A percentile compares a stretch with the other conserved stretches of the same genome.
These are phyloP conservation scores for Trachelus troglodyta DNA, from an alignment of 2,888 invertebrate species.

Conservation along the genomic window DNA sequence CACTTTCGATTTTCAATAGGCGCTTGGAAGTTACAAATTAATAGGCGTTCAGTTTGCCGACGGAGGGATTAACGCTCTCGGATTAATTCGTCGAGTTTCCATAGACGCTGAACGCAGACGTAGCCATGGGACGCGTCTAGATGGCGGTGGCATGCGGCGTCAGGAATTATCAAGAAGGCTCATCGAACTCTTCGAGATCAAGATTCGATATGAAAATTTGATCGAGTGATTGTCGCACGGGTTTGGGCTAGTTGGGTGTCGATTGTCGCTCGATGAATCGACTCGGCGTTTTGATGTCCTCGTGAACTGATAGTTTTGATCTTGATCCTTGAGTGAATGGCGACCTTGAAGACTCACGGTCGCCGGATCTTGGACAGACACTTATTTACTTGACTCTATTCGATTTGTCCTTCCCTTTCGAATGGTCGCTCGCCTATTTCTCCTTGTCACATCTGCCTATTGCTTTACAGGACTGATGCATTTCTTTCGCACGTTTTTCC, in stretches of 20 bases:
- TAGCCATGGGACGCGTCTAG: background rate
- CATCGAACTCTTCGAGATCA: background rate
- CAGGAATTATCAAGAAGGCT: background rate
- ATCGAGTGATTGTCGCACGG: background rate
- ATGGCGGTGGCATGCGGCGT: background rate
- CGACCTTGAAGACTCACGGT: conserved; percentile 11
- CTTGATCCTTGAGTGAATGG: conserved; percentile 18
- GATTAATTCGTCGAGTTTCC: background rate
- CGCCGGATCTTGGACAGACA: background rate
- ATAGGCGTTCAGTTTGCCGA: background rate
- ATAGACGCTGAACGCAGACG: background rate
- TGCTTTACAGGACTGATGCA: background rate
- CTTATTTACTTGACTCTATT: background rate
- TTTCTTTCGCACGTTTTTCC: no score
- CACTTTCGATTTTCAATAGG: background rate
- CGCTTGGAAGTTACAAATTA: no score
- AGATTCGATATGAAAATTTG: background rate
- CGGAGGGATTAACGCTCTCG: background rate
- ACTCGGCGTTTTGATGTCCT: background rate
- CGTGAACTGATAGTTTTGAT: conserved; percentile 2
- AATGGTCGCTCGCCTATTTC: background rate
- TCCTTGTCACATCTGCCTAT: background rate
- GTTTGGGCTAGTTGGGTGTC: no score
- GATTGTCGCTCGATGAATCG: background rate
- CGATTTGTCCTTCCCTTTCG: background rate